Evolutionary conservation across 2,113 vertebrate species (phyloP), one percentile per base, ranked within the genome.

Genomic region (Formicarius rufipectus): DNA sequence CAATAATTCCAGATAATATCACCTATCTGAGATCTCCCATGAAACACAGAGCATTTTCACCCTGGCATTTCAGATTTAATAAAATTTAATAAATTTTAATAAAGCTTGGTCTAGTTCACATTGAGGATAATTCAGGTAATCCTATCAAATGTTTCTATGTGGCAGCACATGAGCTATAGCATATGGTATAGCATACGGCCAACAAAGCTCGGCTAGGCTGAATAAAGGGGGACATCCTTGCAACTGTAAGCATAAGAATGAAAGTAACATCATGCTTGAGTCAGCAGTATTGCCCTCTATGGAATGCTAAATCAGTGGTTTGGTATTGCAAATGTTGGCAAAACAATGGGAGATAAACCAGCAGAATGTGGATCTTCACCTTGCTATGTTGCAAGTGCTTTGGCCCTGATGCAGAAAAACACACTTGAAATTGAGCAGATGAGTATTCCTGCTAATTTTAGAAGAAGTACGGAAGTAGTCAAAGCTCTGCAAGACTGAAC

Each of bases 21-120:
- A 39, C n/a, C 71, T 71, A 69, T 31, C 40, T 83, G 47, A 74
- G 31, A 88, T 55, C 27, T 87, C 60, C 74, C 68, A 67, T 52
- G 78, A 93, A 84, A 86, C 73, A 71, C 0, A 30, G 9, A 75
- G 44, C 18, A 63, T 80, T 87, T 77, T 92, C 49, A 50, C 4
- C 14, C 10, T 25, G 5, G 31, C 27, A 62, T 21, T 93, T 69
- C 76, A 81, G 35, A 50, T 90, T 91, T 55, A 62, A 62, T 97
- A n/a, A n/a, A n/a, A n/a, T 95, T 94, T 73, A 89, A 88, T 93
- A 78, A 90, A 95, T 97, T 95, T 94, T 73, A 89, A 88, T 93
- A 78, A 90, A 95, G 37, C 5, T 84, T 53, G 74, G 52, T 91
- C 12, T 68, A 45, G 55, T 75, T 94, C 74, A 77, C 42, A 33